Evolutionary conservation across 2,888 invertebrate genomes (phyloP).

Genomic region (Schizaphis graminum): DNA sequence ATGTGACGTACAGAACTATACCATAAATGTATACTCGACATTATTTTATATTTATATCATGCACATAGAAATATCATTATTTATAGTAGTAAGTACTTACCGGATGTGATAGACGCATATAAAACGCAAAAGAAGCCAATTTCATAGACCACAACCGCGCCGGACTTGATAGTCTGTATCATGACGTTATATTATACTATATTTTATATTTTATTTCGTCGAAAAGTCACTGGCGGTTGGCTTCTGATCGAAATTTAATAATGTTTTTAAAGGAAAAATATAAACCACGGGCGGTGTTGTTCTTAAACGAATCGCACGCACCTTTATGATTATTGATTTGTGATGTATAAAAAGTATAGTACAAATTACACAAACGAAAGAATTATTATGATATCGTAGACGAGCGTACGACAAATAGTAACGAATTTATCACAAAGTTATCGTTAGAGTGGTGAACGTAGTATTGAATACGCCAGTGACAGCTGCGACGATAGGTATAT

Average conservation of each 20-base stretch:
- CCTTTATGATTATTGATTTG: neutral
- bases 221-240: neutral
- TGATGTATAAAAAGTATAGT: neutral
- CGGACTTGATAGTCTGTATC: neutral
- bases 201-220: neutral
- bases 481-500: neutral
- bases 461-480: neutral
- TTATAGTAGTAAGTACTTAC: neutral
- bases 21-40: neutral
- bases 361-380: neutral
- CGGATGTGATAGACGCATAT: neutral
- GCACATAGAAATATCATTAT: neutral
- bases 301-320: neutral
- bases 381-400: neutral
- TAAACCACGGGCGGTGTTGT: neutral
- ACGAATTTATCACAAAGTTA: neutral
- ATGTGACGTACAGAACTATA: neutral
- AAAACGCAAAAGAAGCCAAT: neutral
- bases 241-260: neutral
- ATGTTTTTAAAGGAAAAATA: neutral
- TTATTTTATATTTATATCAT: neutral
- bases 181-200: neutral
- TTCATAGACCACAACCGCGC: neutral
- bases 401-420: neutral
- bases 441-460: neutral